Evolutionary conservation across 2,113 vertebrate genomes (phyloP), one percentile per base, ranked within the genome.

Genomic region (Dromaius novaehollandiae): DNA sequence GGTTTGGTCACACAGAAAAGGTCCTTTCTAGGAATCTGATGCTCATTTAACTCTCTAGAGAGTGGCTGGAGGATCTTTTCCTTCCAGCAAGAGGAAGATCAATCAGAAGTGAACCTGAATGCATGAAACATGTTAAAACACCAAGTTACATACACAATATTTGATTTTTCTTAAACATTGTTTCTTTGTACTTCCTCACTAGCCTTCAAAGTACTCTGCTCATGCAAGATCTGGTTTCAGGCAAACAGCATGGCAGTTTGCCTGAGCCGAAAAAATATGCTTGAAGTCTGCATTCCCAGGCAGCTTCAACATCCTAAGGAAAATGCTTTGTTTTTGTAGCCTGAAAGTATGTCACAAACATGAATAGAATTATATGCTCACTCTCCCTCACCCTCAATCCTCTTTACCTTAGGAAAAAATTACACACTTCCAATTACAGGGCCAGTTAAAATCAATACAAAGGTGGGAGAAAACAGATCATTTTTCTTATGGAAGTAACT

Each of bases 401-500:
- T 82, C 94, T 96, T 95, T 92, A 97, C 97, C 97, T 97, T 95
- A 96, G 97, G 97, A 97, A 97, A 97, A 98, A 98, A 97, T 97
- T 97, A 97, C 88, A 96, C 96, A 93, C 91, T 98, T 97, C 96
- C 97, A 98, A 97, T 98, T 98, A 97, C 91, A 93, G 96, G 97
- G 96, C 97, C 97, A 97, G 96, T 96, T 97, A 96, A 97, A 98
- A 98, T 98, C 98, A 96, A 98, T 98, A 97, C 90, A 92, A 96
- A 98, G 96, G 98, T 98, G 96, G 93, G 74, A 96, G 96, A 97
- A 96, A 95, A 95, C 93, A 94, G 97, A 97, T 98, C 96, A 96
- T 98, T 98, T 98, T 98, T 98, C 98, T 98, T 96, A 97, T 89
- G 94, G 97, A 98, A 97, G 97, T 97, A 97, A 96, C 97, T 73